These are phyloP conservation scores for Catamblyrhynchus diadema DNA, from an alignment of 2,797 vertebrate species.

Conservation along the genomic window DNA sequence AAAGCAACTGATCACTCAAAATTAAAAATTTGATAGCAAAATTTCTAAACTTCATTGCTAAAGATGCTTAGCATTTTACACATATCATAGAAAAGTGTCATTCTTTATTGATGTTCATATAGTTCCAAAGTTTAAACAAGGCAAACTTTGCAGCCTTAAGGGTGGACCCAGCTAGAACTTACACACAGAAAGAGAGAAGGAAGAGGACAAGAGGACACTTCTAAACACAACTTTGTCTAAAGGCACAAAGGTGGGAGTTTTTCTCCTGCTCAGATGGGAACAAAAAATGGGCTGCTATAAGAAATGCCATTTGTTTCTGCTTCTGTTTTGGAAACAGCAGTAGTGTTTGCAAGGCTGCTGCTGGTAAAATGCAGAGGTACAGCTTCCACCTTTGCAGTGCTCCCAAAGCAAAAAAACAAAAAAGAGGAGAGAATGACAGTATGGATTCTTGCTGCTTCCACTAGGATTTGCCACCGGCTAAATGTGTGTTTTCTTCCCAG, in stretches of 20 bases:
- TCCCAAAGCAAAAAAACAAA: background rate
- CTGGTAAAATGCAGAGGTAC: background rate
- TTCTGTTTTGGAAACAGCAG: background rate
- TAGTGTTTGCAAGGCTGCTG: background rate
- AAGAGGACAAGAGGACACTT: background rate
- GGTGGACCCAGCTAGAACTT: background rate
- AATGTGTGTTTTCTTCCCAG: background rate
- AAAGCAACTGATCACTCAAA: background rate
- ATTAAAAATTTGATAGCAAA: background rate
- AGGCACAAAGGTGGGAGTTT: rapidly evolving
- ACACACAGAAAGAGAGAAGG: background rate
- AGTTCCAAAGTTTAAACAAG: background rate
- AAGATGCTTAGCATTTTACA: background rate
- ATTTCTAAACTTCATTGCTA: background rate
- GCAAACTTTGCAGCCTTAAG: background rate
- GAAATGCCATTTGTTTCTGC: background rate
- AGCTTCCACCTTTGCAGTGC: background rate
- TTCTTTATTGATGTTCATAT: background rate
- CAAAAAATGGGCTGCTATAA: no score
- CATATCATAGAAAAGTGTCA: background rate
- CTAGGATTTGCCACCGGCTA: background rate
- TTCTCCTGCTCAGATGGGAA: background rate
- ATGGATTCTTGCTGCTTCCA: background rate
- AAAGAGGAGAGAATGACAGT: no score
- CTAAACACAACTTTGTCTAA: background rate